Evolutionary conservation across 2,888 invertebrate genomes (phyloP), one percentile per base, ranked within the genome.

Genomic region (Callimorpha dominula): DNA sequence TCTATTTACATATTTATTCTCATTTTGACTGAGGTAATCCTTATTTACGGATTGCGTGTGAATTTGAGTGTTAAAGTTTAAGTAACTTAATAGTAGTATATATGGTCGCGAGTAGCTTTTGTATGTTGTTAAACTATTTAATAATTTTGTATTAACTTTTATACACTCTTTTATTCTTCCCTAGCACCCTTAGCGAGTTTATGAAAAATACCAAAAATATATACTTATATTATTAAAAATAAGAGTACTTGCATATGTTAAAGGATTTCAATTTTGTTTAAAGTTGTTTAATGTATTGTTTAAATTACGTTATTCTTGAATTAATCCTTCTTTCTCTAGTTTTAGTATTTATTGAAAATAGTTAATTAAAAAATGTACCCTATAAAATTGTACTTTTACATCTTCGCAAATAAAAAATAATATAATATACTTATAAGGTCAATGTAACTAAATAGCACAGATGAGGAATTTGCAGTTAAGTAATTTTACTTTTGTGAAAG

Each of bases 141-240:
- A 93, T 91, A 93, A 92, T 95, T 95, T 95, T 95, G 90, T 95
- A 95, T 90, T 87, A 92, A 95, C 91, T 95, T 95, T 95, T 95
- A 94, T 95, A 95, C 95, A 95, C 95, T 95, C 92, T 91, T 95
- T 95, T 94, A 95, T 92, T 93, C 94, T 95, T 95, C 94, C 95
- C 92, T 93, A 94, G 95, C 95, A 95, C 95, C 93, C 91, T 90
- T 94, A 94, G 91, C 76, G 85, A 87, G 85, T 86, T 87, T 82
- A 83, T 78, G 70, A 63, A 74, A 82, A 85, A 81, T 82, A 83
- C 80, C 80, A 81, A 79, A 78, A 79, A 79, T 78, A 83, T 76
- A 78, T 82, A 77, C 12, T 5, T 68, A 63, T 42, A 68, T 49
- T 43, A 68, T 46, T 60, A 68, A 57, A 42, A 31, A 31, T 76